Percentiles rank a stretch among this genome's conserved stretches.
These are phyloP conservation scores for Drosophila carrolli DNA, from an alignment of 1,140 invertebrate species.

Conservation along the genomic window DNA sequence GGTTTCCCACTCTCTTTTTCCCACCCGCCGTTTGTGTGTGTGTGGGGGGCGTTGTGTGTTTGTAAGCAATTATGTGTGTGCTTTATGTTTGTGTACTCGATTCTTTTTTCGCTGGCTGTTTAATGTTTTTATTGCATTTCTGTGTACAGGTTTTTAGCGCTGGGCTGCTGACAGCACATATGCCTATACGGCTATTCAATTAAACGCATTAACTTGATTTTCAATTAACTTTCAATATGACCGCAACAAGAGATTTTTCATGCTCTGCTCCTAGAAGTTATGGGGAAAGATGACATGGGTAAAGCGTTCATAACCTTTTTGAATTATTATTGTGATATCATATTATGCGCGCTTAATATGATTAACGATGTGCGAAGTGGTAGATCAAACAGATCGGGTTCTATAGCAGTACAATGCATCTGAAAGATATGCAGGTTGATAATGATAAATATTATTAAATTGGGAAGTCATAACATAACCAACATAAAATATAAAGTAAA, in stretches of 20 bases:
- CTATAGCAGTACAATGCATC: too few species aligned
- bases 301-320: constrained; percentile 16
- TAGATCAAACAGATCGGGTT: constrained; percentile 13
- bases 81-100: constrained; percentile 51
- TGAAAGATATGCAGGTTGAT: background rate
- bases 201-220: constrained; percentile 83
- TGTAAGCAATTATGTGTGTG: constrained; percentile 62
- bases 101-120: constrained; percentile 48
- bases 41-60: constrained; percentile 13
- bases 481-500: too few species aligned
- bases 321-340: constrained; percentile 9
- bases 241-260: constrained; percentile 63
- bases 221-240: constrained; percentile 79
- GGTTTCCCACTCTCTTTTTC: constrained; percentile 3
- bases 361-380: constrained; percentile 40
- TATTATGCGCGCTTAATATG: constrained; percentile 1
- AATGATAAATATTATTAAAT: background rate
- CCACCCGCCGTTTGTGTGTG: constrained; percentile 40
- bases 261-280: constrained; percentile 35
- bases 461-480: background rate
- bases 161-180: constrained; percentile 47
- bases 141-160: constrained; percentile 66
- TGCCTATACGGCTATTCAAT: constrained; percentile 68
- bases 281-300: constrained; percentile 32
- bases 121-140: constrained; percentile 77